A percentile compares a stretch with the other conserved stretches of the same genome.
Conservation (phyloP, 2,113 vertebrate species). For the Antechinus flavipes region DNA sequence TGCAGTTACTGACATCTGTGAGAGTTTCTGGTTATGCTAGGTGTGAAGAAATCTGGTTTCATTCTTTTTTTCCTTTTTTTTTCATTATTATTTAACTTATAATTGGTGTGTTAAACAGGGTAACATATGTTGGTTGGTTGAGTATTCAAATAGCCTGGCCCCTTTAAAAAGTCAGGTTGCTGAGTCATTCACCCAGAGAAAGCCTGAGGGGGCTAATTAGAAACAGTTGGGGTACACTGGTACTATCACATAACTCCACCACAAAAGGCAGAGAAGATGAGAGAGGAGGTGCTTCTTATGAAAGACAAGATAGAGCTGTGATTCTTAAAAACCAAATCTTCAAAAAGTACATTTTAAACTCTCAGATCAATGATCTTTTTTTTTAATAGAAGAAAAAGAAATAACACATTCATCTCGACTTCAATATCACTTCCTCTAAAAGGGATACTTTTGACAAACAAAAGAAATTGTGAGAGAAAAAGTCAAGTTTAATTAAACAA, state of each 20-base stretch:
- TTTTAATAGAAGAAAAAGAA: not conserved
- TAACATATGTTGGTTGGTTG: conserved; percentile 5
- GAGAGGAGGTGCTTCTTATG: not conserved
- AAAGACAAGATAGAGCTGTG: not conserved
- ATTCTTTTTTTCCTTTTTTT: not conserved
- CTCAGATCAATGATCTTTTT: not conserved
- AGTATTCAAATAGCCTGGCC: not conserved
- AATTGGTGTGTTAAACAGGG: conserved; percentile 1
- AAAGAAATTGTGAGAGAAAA: not conserved
- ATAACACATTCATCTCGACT: not conserved
- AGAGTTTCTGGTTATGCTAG: conserved; percentile 38
- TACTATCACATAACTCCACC: not conserved
- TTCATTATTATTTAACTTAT: not conserved
- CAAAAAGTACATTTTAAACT: not conserved
- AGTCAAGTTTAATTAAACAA: not conserved
- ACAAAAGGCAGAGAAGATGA: not conserved
- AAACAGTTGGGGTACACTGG: not conserved
- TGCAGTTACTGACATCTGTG: conserved; percentile 26
- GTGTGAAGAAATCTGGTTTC: conserved; percentile 35
- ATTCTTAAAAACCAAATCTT: not conserved
- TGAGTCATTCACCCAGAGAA: not conserved
- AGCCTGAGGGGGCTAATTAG: not conserved
- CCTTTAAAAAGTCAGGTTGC: conserved; percentile 1
- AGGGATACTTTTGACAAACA: not conserved
- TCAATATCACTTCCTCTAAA: not conserved